Percentiles rank a stretch among this genome's conserved stretches.
Conservation (phyloP, 2,797 vertebrate species). For the Danio jaintianensis region DNA sequence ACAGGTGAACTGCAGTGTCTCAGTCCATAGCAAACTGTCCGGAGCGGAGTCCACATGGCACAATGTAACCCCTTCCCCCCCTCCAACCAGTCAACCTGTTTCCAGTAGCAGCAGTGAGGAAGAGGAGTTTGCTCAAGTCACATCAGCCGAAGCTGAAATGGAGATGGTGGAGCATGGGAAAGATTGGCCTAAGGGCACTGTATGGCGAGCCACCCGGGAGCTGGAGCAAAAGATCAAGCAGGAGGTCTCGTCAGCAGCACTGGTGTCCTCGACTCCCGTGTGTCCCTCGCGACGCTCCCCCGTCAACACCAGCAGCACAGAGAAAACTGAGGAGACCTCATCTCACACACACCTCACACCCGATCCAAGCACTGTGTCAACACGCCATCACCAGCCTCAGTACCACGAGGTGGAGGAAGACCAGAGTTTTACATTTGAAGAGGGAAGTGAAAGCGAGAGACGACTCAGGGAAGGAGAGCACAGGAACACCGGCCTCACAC, state of each 20-base stretch:
- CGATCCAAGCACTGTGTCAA: constrained; percentile 68
- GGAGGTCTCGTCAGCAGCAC: constrained; percentile 69
- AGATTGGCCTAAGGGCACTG: constrained; percentile 84
- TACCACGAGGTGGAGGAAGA: constrained; percentile 52
- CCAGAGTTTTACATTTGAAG: constrained; percentile 23
- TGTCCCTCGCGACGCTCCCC: constrained; percentile 35
- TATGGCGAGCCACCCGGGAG: constrained; percentile 89
- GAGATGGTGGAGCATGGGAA: constrained; percentile 50
- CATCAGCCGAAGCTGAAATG: constrained; percentile 38
- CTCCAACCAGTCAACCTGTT: constrained; percentile 42
- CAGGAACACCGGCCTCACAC: constrained; percentile 41
- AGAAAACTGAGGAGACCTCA: constrained; percentile 65
- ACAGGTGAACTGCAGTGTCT: constrained; percentile 75
- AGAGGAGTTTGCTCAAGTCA: constrained; percentile 53
- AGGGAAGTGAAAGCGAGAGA: constrained; percentile 51
- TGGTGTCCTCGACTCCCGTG: constrained; percentile 55
- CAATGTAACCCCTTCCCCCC: constrained; percentile 59
- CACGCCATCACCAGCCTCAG: constrained; percentile 63
- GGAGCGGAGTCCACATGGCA: constrained; percentile 92
- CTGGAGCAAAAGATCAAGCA: constrained; percentile 89
- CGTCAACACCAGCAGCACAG: constrained; percentile 55
- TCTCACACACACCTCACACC: constrained; percentile 74
- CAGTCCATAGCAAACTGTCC: constrained; percentile 91
- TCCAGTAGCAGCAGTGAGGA: constrained; percentile 58
- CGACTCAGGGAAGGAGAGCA: constrained; percentile 58